Percentiles rank a stretch among this genome's conserved stretches.
Conservation (phyloP, 2,797 vertebrate genomes). For the Erpetoichthys calabaricus region DNA sequence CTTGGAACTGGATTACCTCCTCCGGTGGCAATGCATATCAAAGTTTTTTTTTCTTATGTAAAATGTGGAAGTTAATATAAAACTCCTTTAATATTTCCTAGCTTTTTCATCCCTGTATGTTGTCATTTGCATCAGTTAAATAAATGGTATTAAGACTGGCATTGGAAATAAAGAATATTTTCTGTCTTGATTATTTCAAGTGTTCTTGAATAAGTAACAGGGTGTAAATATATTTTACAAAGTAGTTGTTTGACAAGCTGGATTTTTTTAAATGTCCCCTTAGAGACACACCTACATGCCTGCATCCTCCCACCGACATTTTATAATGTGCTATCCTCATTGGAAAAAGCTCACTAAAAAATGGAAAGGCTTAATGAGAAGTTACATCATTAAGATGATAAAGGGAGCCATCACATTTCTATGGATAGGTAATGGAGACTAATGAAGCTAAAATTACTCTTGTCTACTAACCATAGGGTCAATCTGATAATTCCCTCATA, state of each 20-base stretch:
- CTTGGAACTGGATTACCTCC: too few species aligned
- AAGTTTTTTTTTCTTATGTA: too few species aligned
- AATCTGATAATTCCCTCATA: conserved; percentile 52
- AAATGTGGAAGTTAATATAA: too few species aligned
- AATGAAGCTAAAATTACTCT: conserved; percentile 56
- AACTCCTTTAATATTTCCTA: too few species aligned
- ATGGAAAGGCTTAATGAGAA: conserved; percentile 14
- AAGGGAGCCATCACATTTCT: conserved; percentile 52
- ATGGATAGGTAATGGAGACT: conserved; percentile 61
- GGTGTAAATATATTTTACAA: too few species aligned
- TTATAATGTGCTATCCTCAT: conserved; percentile 6
- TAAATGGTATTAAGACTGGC: too few species aligned
- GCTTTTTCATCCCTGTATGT: too few species aligned
- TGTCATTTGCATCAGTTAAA: too few species aligned
- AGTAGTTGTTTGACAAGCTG: neutral
- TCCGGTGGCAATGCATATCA: too few species aligned
- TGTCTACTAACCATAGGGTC: conserved; percentile 53
- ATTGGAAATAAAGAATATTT: too few species aligned
- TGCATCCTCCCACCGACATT: conserved; percentile 1
- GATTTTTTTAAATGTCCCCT: neutral
- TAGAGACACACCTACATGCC: conserved; percentile 5
- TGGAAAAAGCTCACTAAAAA: conserved; percentile 7
- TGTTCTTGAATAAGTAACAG: too few species aligned
- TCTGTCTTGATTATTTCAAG: too few species aligned
- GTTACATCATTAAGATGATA: conserved; percentile 56